Conservation (phyloP, 2,113 vertebrate genomes). For the Ptilorrhoa leucosticta region DNA sequence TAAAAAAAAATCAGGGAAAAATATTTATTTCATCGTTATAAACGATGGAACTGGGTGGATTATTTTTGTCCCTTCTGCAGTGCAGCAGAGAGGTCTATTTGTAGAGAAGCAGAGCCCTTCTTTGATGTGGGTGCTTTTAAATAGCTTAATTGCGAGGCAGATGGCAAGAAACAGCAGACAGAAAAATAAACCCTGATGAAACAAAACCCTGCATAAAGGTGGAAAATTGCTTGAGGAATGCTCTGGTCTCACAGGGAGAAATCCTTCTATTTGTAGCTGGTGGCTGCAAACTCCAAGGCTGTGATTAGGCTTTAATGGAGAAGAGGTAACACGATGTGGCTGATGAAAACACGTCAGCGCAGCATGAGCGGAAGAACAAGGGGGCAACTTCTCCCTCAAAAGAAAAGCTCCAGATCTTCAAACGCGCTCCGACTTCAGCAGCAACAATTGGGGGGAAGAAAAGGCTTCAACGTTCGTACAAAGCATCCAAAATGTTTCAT, state of each 20-base stretch:
- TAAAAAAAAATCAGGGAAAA: neutral
- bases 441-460: neutral
- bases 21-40: neutral
- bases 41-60: neutral
- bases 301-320: conserved; percentile 61
- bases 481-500: neutral
- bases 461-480: neutral
- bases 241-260: conserved; percentile 53
- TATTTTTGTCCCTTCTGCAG: conserved; percentile 36
- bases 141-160: conserved; percentile 62
- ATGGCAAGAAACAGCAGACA: conserved; percentile 35
- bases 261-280: conserved; percentile 52
- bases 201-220: conserved; percentile 36
- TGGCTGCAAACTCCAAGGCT: conserved; percentile 33
- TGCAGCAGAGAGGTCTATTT: conserved; percentile 25
- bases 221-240: conserved; percentile 62
- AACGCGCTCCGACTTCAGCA: neutral
- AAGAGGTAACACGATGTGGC: conserved; percentile 37
- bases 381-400: conserved; percentile 1
- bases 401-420: conserved; percentile 51
- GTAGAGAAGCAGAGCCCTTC: neutral
- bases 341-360: conserved; percentile 52
- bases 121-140: conserved; percentile 63
- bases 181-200: neutral
- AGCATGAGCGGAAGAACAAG: conserved; percentile 36